These are phyloP conservation scores for Notamacropus eugenii DNA, from an alignment of 2,797 vertebrate species.

Conservation along the genomic window DNA sequence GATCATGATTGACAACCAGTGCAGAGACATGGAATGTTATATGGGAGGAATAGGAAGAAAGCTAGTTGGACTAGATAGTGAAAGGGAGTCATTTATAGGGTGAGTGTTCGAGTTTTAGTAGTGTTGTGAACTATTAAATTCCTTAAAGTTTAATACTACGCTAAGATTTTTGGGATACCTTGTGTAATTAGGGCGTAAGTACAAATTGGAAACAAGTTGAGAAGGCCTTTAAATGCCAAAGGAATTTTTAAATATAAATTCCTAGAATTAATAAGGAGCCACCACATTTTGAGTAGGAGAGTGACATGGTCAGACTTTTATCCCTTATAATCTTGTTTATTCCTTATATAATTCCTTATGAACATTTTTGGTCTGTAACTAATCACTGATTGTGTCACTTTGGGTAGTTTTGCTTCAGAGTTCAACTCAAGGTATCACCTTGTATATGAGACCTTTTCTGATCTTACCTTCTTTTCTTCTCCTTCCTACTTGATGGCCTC, in stretches of 20 bases:
- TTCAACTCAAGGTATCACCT: not conserved
- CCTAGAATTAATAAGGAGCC: not conserved
- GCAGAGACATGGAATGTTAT: not conserved
- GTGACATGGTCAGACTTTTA: not conserved
- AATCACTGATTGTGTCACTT: not conserved
- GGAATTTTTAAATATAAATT: not conserved
- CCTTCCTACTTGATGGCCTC: not conserved
- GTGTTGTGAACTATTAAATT: not conserved
- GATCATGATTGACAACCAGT: not conserved
- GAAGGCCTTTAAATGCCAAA: not conserved
- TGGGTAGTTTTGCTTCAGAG: not conserved
- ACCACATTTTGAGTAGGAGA: not conserved
- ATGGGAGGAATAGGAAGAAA: not conserved
- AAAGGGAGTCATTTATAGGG: not conserved
- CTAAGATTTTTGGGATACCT: not conserved
- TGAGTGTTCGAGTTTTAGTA: not conserved
- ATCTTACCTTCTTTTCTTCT: not conserved
- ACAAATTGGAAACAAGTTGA: not conserved
- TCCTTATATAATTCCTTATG: not conserved
- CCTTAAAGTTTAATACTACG: too few species aligned
- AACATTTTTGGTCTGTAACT: not conserved
- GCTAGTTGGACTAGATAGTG: not conserved
- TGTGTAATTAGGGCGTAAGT: not conserved
- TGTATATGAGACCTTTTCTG: not conserved
- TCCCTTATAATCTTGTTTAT: not conserved